A percentile compares a stretch with the other conserved stretches of the same genome.
Conservation (phyloP, 2,113 vertebrate species). For the Sturnira hondurensis region DNA sequence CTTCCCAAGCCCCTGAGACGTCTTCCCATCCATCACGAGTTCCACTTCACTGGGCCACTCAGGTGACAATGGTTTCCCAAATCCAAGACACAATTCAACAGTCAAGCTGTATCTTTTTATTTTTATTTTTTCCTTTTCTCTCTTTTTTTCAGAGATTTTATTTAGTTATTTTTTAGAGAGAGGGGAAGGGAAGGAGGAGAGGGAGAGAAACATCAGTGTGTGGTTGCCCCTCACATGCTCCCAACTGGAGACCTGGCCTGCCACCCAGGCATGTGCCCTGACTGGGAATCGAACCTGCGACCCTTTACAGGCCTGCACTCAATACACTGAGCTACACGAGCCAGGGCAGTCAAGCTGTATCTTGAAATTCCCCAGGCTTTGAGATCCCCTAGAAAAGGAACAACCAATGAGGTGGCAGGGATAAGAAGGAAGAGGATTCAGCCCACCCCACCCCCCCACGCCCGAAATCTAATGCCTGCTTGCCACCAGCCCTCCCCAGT, state of each 20-base stretch:
- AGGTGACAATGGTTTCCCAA: background rate
- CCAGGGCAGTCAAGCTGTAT: background rate
- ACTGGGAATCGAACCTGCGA: too few species aligned
- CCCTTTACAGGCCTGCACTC: too few species aligned
- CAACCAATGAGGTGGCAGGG: background rate
- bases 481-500: background rate
- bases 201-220: too few species aligned
- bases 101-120: background rate
- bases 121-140: too few species aligned
- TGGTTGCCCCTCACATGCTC: too few species aligned
- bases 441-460: background rate
- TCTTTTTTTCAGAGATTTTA: too few species aligned
- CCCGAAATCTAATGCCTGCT: background rate
- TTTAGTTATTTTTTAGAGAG: too few species aligned
- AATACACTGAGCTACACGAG: too few species aligned
- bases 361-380: background rate
- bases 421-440: background rate
- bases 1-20: background rate
- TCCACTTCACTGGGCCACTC: background rate
- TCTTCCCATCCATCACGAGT: background rate
- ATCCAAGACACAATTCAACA: background rate
- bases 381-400: background rate
- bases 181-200: too few species aligned
- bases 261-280: too few species aligned
- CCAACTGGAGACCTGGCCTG: too few species aligned